Conservation (phyloP, 2,888 invertebrate species). For the Sarcophaga rosellei region DNA sequence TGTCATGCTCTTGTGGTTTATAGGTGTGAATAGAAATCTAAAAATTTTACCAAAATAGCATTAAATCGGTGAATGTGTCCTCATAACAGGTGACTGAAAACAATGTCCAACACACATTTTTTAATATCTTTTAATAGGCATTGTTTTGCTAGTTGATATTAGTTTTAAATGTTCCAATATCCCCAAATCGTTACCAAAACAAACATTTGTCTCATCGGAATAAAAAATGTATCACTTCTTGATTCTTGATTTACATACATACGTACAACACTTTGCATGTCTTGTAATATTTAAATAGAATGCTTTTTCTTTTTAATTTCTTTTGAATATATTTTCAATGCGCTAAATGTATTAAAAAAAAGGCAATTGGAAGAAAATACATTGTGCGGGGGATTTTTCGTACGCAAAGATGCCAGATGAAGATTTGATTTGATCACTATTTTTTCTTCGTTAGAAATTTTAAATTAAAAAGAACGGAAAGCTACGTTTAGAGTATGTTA, state of each 20-base stretch:
- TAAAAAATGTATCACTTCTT: not conserved
- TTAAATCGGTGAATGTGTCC: not conserved
- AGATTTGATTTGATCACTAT: no score
- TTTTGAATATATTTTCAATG: not conserved
- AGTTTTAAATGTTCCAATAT: not conserved
- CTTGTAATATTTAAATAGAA: not conserved
- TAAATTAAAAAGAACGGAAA: no score
- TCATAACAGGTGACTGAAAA: slow-evolving; percentile 33
- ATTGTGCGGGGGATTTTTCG: slow-evolving; percentile 18
- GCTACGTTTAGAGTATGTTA: no score
- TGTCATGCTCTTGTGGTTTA: not conserved
- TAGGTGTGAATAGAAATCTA: not conserved
- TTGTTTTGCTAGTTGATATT: not conserved
- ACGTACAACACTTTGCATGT: not conserved
- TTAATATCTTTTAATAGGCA: not conserved
- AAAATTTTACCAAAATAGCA: not conserved
- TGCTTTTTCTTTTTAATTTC: not conserved
- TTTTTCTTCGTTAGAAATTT: no score
- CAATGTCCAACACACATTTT: not conserved
- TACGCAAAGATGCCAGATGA: slow-evolving; percentile 1
- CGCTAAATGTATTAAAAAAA: not conserved
- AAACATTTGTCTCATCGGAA: not conserved
- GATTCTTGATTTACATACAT: not conserved
- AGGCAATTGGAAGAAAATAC: not conserved
- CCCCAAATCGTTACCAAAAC: not conserved